Evolutionary conservation across 2,797 vertebrate genomes (phyloP).

Genomic region (Phyllotis vaccarum): DNA sequence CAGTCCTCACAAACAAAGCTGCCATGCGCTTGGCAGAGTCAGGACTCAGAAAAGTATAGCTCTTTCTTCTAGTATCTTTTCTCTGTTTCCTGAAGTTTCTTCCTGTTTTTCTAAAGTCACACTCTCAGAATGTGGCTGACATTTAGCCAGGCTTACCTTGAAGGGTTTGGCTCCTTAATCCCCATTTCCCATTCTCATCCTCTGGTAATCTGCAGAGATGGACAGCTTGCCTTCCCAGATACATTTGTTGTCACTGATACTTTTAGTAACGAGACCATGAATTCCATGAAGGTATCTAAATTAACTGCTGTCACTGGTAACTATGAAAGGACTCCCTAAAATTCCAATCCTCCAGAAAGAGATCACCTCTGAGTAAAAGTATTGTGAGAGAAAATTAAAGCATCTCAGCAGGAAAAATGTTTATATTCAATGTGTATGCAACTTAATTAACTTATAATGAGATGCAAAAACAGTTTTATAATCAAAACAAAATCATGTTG

Average conservation of each 20-base stretch:
- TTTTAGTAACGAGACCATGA: neutral
- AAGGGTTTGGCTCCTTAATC: neutral
- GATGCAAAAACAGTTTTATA: neutral
- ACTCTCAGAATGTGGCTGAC: neutral
- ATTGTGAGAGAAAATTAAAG: neutral
- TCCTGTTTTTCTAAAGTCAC: neutral
- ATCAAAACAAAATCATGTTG: neutral
- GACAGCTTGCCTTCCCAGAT: neutral
- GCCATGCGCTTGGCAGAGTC: neutral
- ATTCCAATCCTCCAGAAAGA: neutral
- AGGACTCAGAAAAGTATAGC: neutral
- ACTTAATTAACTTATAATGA: conserved; percentile 41
- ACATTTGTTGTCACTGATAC: neutral
- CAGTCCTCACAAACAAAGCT: neutral
- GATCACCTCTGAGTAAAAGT: neutral
- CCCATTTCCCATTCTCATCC: neutral
- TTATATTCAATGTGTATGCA: neutral
- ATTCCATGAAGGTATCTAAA: neutral
- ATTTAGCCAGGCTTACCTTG: neutral
- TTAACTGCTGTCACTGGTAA: neutral
- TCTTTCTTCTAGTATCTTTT: neutral
- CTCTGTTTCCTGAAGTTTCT: neutral
- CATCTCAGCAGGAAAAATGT: neutral
- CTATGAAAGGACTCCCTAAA: neutral
- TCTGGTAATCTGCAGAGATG: neutral